Conservation (phyloP, 2,113 vertebrate species). For the Nettapus auritus region DNA sequence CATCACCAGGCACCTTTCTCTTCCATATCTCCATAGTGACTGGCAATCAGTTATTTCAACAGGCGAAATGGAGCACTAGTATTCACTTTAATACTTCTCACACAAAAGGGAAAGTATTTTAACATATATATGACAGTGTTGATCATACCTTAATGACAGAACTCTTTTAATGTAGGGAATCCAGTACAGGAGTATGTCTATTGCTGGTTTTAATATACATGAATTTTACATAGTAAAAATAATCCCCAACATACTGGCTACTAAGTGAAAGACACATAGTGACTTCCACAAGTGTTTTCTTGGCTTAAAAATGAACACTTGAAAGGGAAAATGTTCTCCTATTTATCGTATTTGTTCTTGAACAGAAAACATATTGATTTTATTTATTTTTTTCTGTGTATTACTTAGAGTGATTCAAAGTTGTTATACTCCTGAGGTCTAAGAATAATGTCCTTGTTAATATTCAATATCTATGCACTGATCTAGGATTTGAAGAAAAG, state of each 20-base stretch:
- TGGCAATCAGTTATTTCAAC: constrained; percentile 12
- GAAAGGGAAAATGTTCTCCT: neutral
- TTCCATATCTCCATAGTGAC: neutral
- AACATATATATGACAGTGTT: neutral
- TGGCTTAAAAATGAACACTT: neutral
- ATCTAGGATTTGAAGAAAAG: neutral
- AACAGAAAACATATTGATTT: neutral
- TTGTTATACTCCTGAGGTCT: neutral
- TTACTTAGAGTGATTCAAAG: neutral
- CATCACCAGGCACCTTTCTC: neutral
- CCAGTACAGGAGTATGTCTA: neutral
- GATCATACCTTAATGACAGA: neutral
- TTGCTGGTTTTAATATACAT: neutral
- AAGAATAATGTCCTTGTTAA: neutral
- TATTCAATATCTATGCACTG: neutral
- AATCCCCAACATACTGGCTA: neutral
- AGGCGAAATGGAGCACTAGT: neutral
- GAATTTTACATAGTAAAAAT: neutral
- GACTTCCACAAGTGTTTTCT: neutral
- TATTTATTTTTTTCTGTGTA: neutral
- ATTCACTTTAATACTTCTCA: constrained; percentile 1
- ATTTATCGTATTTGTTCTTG: neutral
- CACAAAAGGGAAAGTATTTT: neutral
- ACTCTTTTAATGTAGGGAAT: neutral
- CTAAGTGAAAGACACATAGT: neutral